phyloP scores from a whole-genome alignment of 1,140 invertebrate genomes.

The Cryptotermes secundus region DNA sequence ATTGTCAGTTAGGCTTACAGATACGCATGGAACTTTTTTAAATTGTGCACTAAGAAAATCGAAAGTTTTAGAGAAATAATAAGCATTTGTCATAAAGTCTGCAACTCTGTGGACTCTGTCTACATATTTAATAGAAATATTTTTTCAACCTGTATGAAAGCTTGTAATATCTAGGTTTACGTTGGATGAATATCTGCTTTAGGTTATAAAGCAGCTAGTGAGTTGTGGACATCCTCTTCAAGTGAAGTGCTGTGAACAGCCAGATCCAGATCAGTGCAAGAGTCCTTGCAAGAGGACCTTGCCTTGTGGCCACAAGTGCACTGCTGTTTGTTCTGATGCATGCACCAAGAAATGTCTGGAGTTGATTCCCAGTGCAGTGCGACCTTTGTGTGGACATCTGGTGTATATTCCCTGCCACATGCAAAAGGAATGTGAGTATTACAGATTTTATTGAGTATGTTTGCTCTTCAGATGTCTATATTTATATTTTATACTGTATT shows the following conservation, averaged over 20 bases:
- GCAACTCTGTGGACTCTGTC: too few relatives aligned
- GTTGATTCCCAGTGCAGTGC: slow-evolving; percentile 38
- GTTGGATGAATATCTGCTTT: background rate
- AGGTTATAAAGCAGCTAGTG: slow-evolving; percentile 51
- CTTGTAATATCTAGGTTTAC: too few relatives aligned
- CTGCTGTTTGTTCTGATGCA: slow-evolving; percentile 42
- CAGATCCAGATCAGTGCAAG: slow-evolving; percentile 43
- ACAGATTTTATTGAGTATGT: background rate
- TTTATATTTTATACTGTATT: too few relatives aligned
- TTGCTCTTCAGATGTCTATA: background rate
- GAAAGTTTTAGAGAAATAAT: too few relatives aligned
- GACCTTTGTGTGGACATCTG: slow-evolving; percentile 49
- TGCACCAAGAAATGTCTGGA: slow-evolving; percentile 48
- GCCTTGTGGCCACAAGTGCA: slow-evolving; percentile 52
- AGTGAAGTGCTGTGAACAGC: slow-evolving; percentile 43
- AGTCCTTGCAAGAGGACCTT: slow-evolving; percentile 45
- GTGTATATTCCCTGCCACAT: slow-evolving; percentile 48
- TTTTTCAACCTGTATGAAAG: too few relatives aligned
- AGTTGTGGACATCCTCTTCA: slow-evolving; percentile 49
- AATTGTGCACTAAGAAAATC: too few relatives aligned
- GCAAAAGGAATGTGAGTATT: background rate
- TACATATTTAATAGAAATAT: too few relatives aligned
- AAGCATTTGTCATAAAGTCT: too few relatives aligned
- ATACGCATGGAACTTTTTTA: too few relatives aligned
- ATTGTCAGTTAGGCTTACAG: too few relatives aligned